Conservation (phyloP, 2,113 vertebrate species). For the Crotalus viridis region DNA sequence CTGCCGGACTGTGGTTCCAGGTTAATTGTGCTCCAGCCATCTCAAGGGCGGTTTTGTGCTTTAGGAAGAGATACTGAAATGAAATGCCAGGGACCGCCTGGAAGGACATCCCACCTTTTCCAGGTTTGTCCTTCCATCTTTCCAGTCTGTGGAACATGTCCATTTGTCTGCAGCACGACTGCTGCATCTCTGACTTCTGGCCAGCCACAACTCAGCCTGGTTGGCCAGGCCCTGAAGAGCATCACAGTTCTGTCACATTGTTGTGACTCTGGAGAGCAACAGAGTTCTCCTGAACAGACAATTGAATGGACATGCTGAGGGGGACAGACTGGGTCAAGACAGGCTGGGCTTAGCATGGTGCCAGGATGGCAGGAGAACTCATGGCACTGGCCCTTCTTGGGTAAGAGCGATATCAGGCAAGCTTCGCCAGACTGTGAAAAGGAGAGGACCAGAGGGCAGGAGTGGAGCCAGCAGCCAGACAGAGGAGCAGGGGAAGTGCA, state of each 20-base stretch:
- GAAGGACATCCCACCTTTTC: neutral
- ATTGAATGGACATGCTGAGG: neutral
- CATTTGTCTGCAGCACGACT: neutral
- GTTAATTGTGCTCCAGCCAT: neutral
- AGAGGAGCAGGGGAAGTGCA: neutral
- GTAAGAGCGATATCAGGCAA: neutral
- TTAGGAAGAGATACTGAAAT: neutral
- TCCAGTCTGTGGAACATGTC: neutral
- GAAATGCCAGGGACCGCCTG: neutral
- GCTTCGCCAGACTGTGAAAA: neutral
- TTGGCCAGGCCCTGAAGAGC: neutral
- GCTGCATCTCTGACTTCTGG: neutral
- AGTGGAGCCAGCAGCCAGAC: neutral
- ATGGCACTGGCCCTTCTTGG: neutral
- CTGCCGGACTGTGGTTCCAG: neutral
- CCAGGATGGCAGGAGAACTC: neutral
- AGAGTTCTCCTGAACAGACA: neutral
- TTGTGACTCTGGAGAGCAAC: neutral
- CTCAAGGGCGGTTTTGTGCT: neutral
- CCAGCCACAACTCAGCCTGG: neutral
- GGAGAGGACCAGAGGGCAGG: neutral
- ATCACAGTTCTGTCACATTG: neutral
- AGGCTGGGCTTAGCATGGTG: neutral
- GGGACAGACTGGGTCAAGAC: neutral
- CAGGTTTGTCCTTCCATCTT: neutral